A percentile compares a stretch with the other conserved stretches of the same genome.
Conservation (phyloP, 2,113 vertebrate genomes). For the Heliornis fulica region DNA sequence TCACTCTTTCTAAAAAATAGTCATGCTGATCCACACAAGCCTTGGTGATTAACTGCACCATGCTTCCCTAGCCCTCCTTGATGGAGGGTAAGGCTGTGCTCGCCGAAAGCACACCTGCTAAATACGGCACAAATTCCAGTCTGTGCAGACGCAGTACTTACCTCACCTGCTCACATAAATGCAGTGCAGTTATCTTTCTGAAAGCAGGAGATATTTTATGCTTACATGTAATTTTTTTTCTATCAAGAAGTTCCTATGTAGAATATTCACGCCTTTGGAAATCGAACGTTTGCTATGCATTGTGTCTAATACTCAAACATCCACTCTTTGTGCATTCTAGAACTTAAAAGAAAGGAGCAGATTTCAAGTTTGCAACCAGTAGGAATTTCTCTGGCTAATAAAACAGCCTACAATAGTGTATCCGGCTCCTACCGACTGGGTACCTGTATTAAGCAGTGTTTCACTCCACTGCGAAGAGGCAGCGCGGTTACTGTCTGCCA, state of each 20-base stretch:
- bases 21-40: background rate
- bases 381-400: background rate
- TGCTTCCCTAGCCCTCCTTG: background rate
- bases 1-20: background rate
- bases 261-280: background rate
- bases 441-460: background rate
- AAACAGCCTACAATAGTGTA: background rate
- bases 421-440: background rate
- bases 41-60: conserved; percentile 3
- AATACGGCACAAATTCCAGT: background rate
- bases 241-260: background rate
- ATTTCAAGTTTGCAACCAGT: background rate
- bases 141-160: background rate
- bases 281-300: background rate
- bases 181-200: background rate
- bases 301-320: background rate
- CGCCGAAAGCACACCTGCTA: background rate
- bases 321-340: background rate
- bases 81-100: background rate
- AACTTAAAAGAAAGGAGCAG: background rate
- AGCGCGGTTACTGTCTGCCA: background rate
- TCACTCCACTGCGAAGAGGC: background rate
- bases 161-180: background rate
- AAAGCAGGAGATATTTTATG: background rate
- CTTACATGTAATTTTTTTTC: background rate